Evolutionary conservation across 2,888 invertebrate genomes (phyloP).

Genomic region (Drepana falcataria): DNA sequence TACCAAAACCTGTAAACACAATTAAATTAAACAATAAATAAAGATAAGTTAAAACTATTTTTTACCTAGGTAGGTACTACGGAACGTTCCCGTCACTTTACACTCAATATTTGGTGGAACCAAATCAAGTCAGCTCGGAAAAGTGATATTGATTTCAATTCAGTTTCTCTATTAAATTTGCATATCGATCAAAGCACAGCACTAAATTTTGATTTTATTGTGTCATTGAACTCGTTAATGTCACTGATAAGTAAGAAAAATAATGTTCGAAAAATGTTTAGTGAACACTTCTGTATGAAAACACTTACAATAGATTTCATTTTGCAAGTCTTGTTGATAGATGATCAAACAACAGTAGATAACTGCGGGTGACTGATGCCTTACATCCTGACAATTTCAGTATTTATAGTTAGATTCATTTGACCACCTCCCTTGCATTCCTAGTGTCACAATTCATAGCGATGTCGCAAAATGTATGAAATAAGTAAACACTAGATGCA

Average conservation of each 20-base stretch:
- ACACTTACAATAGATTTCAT: constrained; percentile 74
- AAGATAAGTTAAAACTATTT: no score
- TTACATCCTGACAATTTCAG: constrained; percentile 58
- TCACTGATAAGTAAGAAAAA: background rate
- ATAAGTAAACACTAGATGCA: constrained; percentile 72
- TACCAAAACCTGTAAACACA: constrained; percentile 48
- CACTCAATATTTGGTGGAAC: background rate
- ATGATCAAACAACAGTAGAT: constrained; percentile 41
- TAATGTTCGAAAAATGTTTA: constrained; percentile 1
- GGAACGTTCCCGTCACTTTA: no score
- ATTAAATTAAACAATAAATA: background rate
- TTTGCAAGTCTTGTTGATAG: constrained; percentile 43
- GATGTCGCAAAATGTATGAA: constrained; percentile 72
- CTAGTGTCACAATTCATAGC: constrained; percentile 62
- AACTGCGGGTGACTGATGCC: constrained; percentile 55
- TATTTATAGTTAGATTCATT: constrained; percentile 64
- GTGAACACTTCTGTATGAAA: constrained; percentile 14
- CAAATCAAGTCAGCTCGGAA: background rate
- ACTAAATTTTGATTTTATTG: constrained; percentile 4
- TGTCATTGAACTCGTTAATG: constrained; percentile 24
- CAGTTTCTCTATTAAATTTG: background rate
- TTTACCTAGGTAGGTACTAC: no score
- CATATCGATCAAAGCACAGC: constrained; percentile 1
- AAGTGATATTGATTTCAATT: background rate
- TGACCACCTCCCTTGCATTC: constrained; percentile 58